phyloP scores from a whole-genome alignment of 2,113 vertebrate genomes.

The Microtus richardsoni region DNA sequence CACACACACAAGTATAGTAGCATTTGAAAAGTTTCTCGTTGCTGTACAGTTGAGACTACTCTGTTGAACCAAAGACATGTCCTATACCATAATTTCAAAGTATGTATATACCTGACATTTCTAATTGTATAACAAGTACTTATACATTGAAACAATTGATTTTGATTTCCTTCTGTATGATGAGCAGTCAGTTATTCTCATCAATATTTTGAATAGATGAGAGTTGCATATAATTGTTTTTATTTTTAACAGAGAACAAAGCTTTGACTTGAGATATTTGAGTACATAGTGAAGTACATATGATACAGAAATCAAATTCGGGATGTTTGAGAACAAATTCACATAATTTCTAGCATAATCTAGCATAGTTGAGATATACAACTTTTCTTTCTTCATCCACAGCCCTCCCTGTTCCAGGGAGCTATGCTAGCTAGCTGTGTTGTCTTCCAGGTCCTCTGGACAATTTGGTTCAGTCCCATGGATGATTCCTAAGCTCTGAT shows the following conservation, averaged over 20 bases:
- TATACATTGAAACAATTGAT: neutral
- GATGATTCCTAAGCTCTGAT: neutral
- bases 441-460: too few relatives aligned
- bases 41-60: neutral
- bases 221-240: neutral
- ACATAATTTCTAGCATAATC: neutral
- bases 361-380: too few relatives aligned
- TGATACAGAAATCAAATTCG: neutral
- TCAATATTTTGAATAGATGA: neutral
- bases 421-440: too few relatives aligned
- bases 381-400: too few relatives aligned
- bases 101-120: neutral
- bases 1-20: neutral
- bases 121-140: neutral
- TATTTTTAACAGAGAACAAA: constrained; percentile 9
- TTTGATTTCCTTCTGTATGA: neutral
- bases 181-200: neutral
- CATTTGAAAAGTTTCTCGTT: constrained; percentile 8
- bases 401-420: too few relatives aligned
- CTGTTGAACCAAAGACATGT: neutral
- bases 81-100: neutral
- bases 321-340: neutral
- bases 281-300: constrained; percentile 26
- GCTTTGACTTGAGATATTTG: neutral
- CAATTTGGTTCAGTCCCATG: neutral